Evolutionary conservation across 2,888 invertebrate species (phyloP).

Genomic region (Lithophane leautieri): DNA sequence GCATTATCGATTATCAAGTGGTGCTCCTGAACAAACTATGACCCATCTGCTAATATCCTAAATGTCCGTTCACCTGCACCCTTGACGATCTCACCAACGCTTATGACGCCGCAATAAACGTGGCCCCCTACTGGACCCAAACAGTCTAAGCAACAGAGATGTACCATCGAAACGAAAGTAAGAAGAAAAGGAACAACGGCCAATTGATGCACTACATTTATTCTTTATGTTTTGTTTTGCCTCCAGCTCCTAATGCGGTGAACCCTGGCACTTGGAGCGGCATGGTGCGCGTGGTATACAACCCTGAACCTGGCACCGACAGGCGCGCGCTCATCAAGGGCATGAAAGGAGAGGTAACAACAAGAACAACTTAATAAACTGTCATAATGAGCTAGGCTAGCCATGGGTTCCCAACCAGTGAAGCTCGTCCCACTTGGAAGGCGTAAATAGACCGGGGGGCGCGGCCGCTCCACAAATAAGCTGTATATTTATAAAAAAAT

Average conservation of each 20-base stretch:
- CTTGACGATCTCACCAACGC: no score
- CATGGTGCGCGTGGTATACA: conserved; percentile 96
- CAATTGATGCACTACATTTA: background rate
- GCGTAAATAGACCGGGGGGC: background rate
- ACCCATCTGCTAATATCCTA: no score
- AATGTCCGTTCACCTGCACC: no score
- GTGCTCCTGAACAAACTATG: no score
- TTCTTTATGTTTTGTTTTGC: conserved; percentile 4
- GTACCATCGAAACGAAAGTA: no score
- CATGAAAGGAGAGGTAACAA: conserved; percentile 92
- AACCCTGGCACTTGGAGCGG: conserved; percentile 90
- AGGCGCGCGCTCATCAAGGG: conserved; percentile 96
- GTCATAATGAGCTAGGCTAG: background rate
- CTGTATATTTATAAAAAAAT: background rate
- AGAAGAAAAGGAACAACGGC: no score
- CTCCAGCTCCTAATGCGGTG: conserved; percentile 81
- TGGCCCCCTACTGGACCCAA: no score
- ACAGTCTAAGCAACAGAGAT: no score
- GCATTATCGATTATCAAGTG: no score
- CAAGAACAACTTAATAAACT: background rate
- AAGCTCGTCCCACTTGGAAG: background rate
- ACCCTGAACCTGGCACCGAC: conserved; percentile 91
- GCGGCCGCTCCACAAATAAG: background rate
- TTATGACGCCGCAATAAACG: no score
- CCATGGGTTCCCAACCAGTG: background rate